Evolutionary conservation across 2,888 invertebrate species (phyloP), one percentile per base, ranked within the genome.

Genomic region (Drosophila kambysellisi): DNA sequence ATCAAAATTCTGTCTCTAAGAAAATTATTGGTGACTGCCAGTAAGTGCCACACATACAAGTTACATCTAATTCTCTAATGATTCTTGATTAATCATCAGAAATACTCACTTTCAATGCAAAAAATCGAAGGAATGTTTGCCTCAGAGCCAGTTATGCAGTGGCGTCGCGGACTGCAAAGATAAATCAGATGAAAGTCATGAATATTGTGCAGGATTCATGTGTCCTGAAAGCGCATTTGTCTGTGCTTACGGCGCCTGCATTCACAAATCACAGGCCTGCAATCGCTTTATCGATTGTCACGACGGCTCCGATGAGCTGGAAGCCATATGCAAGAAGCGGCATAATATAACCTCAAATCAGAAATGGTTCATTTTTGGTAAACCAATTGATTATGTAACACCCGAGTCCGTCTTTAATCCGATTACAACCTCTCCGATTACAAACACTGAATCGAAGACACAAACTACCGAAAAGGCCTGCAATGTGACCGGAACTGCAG

Each of bases 241-340:
- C 0, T 92, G 92, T 29, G 75, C 75, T 0, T 92, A 92, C 15
- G 92, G 92, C 1, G 92, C 82, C 0, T 82, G 80, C 25, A 68
- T 83, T 43, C 33, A 48, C 7, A 15, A n/a, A 5, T 17, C 20
- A 7, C 54, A 37, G 4, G n/a, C 4, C 2, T 82, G 82, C 30
- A 58, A 82, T 61, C 64, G 68, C 48, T 1, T 15, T 0, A 3
- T 7, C 0, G 67, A 80, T 29, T 82, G 82, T 35, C 50, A 51
- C 1, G 82, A 82, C 30, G 17, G n/a, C 0, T 68, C 68, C 1
- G 82, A 82, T 60, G 83, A 82, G 41, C 5, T 71, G 17, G 2
- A n/a, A 0, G 9, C 20, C 7, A 60, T 74, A 17, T 78, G 83
- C 53, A 54, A 20, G 0, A 48, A 53, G 0, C 12, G 4, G 15